Evolutionary conservation across 1,140 invertebrate species (phyloP).

Genomic region (Scaptomyza montana): DNA sequence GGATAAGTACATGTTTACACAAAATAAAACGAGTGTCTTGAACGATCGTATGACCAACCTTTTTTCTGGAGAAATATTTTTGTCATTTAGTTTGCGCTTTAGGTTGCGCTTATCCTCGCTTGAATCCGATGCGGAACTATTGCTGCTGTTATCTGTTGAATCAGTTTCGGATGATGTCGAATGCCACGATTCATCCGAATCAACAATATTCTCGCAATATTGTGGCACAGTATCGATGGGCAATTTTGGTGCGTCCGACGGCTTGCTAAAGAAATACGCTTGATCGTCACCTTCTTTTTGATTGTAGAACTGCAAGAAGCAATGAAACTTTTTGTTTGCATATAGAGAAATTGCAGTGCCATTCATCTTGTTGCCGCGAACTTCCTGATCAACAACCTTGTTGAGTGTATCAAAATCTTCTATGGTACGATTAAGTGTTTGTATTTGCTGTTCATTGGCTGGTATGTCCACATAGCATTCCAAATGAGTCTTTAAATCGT

Average conservation of each 20-base stretch:
- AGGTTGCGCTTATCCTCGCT: neutral
- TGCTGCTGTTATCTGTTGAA: conserved; percentile 1
- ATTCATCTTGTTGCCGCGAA: conserved; percentile 6
- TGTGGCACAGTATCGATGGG: conserved; percentile 18
- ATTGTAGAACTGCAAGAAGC: conserved; percentile 41
- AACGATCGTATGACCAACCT: neutral
- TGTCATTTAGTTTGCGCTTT: neutral
- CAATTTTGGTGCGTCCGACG: conserved; percentile 5
- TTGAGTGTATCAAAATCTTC: conserved; percentile 8
- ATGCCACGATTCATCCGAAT: conserved; percentile 22
- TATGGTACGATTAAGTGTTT: conserved; percentile 21
- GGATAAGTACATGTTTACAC: too few relatives aligned
- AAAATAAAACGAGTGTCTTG: neutral
- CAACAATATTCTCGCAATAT: conserved; percentile 14
- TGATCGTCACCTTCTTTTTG: conserved; percentile 29
- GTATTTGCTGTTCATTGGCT: conserved; percentile 17
- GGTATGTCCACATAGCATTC: conserved; percentile 16
- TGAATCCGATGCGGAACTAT: conserved; percentile 4
- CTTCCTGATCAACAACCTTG: conserved; percentile 15
- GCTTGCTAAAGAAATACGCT: conserved; percentile 25
- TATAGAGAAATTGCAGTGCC: conserved; percentile 40
- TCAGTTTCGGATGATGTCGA: conserved; percentile 8
- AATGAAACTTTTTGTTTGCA: conserved; percentile 17
- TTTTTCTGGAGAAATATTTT: neutral
- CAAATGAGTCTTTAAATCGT: conserved; percentile 22